These are phyloP conservation scores for Eustalomyia histrio DNA, from an alignment of 2,888 invertebrate species.

Conservation along the genomic window DNA sequence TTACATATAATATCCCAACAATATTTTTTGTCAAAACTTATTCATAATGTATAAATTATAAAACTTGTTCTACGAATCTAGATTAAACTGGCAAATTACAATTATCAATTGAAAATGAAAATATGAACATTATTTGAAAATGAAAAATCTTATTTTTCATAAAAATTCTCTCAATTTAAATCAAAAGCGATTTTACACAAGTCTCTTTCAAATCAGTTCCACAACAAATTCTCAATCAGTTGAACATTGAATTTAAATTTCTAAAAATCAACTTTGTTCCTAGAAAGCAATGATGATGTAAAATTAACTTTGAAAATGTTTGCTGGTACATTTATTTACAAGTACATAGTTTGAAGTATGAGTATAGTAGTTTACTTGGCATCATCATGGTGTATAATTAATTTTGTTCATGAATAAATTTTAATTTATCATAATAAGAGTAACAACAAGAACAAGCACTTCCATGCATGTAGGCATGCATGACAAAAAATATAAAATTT, in stretches of 20 bases:
- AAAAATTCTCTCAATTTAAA: no score
- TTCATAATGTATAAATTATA: no score
- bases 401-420: constrained; percentile 75
- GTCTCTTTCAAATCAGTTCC: no score
- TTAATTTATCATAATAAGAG: constrained; percentile 70
- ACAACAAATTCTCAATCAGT: no score
- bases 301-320: neutral
- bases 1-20: neutral
- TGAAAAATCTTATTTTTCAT: neutral
- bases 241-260: no score
- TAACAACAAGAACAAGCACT: constrained; percentile 44
- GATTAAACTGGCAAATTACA: no score
- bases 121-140: no score
- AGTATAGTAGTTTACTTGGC: constrained; percentile 54
- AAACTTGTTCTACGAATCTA: no score
- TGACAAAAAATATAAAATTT: constrained; percentile 41
- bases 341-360: constrained; percentile 18
- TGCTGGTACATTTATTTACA: neutral
- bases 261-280: no score
- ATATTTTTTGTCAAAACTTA: neutral
- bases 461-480: constrained; percentile 44
- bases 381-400: constrained; percentile 70
- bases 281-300: no score
- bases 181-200: no score
- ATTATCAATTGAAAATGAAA: neutral